Percentiles rank a stretch among this genome's conserved stretches.
phyloP scores from a whole-genome alignment of 2,113 vertebrate genomes.

The Equus przewalskii region DNA sequence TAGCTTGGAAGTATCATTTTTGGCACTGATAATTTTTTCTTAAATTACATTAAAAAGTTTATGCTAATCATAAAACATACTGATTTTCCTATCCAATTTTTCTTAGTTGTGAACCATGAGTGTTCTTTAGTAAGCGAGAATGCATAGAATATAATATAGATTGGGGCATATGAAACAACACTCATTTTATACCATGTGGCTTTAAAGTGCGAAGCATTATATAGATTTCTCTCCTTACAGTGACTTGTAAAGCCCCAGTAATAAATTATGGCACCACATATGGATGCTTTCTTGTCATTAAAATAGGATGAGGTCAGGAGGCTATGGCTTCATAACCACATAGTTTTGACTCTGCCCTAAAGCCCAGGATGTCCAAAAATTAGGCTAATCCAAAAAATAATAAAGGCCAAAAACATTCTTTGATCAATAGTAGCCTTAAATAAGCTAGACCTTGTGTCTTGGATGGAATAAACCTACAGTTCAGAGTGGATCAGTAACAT shows the following conservation, averaged over 20 bases:
- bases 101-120: conserved; percentile 6
- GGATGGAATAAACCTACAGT: background rate
- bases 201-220: background rate
- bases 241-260: background rate
- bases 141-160: background rate
- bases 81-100: conserved; percentile 46
- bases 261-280: background rate
- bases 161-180: background rate
- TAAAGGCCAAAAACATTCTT: background rate
- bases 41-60: conserved; percentile 70
- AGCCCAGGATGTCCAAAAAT: conserved; percentile 2
- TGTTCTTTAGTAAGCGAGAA: conserved; percentile 16
- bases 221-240: background rate
- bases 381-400: background rate
- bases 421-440: background rate
- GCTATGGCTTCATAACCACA: background rate
- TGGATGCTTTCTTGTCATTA: background rate
- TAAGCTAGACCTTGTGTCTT: background rate
- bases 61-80: conserved; percentile 5
- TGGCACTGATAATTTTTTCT: conserved; percentile 19
- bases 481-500: background rate
- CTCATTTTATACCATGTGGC: background rate
- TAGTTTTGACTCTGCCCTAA: background rate
- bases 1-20: conserved; percentile 19
- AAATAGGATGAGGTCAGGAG: conserved; percentile 36